Percentiles rank a stretch among this genome's conserved stretches.
phyloP scores from a whole-genome alignment of 2,113 vertebrate genomes.

The Paradisaea rubra region DNA sequence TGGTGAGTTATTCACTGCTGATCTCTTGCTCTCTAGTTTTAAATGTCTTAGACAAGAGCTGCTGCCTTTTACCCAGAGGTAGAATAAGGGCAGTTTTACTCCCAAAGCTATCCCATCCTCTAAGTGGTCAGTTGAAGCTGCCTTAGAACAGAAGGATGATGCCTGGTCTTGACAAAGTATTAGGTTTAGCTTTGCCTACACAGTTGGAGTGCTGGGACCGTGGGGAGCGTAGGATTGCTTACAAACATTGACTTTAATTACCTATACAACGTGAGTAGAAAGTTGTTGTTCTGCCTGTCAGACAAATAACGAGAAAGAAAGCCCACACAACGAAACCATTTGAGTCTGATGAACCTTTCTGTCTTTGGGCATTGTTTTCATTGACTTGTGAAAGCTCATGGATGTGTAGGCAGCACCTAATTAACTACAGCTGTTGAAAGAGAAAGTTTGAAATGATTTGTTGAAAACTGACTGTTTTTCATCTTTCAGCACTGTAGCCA shows the following conservation, averaged over 20 bases:
- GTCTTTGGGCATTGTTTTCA: background rate
- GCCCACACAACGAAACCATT: background rate
- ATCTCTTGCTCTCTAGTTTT: background rate
- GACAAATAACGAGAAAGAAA: background rate
- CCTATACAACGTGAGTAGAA: background rate
- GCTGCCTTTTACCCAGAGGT: background rate
- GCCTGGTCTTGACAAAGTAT: background rate
- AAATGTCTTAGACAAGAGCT: background rate
- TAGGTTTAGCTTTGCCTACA: background rate
- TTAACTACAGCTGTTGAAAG: background rate
- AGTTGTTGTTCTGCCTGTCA: background rate
- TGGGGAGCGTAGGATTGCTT: background rate
- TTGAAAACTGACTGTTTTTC: background rate
- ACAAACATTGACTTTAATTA: background rate
- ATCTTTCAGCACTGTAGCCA: background rate
- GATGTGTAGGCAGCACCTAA: background rate
- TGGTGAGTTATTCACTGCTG: background rate
- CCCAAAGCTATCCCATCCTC: background rate
- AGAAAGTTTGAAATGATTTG: background rate
- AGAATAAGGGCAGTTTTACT: background rate
- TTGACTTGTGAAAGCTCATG: background rate
- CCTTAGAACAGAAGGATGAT: background rate
- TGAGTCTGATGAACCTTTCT: background rate
- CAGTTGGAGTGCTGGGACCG: rapidly evolving
- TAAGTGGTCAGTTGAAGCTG: background rate